These are phyloP conservation scores for Planococcus citri DNA, from an alignment of 1,140 invertebrate genomes.

Conservation along the genomic window DNA sequence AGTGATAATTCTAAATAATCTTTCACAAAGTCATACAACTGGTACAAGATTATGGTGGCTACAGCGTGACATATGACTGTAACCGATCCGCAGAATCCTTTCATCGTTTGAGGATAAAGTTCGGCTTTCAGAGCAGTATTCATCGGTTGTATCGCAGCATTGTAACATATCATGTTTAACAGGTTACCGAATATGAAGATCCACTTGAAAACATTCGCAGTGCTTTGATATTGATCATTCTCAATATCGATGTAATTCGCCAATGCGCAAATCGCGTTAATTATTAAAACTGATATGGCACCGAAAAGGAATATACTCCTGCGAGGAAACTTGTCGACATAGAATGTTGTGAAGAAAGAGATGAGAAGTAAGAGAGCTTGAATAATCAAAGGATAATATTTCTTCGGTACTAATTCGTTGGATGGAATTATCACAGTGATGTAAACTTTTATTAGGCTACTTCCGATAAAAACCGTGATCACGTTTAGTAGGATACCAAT, in stretches of 20 bases:
- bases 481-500: background rate
- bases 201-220: background rate
- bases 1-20: background rate
- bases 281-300: background rate
- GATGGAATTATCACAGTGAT: background rate
- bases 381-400: background rate
- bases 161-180: background rate
- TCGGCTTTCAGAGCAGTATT: background rate
- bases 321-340: background rate
- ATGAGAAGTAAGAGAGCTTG: background rate
- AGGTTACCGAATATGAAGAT: background rate
- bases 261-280: background rate
- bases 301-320: background rate
- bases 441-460: background rate
- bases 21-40: background rate
- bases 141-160: background rate
- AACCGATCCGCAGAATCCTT: background rate
- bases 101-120: background rate
- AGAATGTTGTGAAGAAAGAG: background rate
- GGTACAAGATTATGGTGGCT: background rate
- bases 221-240: no score
- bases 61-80: background rate
- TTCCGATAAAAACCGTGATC: background rate
- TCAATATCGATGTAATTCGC: background rate
- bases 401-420: background rate